Evolutionary conservation across 2,888 invertebrate genomes (phyloP), one percentile per base, ranked within the genome.

Genomic region (Drosophila seclusa): DNA sequence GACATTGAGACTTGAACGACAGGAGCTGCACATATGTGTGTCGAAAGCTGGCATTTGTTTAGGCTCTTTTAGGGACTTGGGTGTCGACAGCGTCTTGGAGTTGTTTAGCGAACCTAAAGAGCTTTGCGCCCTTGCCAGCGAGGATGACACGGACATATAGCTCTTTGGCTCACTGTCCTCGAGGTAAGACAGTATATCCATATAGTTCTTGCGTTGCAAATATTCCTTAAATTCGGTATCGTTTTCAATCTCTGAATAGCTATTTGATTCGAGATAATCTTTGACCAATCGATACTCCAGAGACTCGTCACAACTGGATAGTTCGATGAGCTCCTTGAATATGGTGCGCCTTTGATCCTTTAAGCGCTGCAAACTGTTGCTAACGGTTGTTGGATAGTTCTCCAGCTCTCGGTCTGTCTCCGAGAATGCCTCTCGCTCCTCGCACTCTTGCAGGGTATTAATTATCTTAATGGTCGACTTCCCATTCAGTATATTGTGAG

Each of bases 191-290:
- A 93, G 76, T 16, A 93, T 92, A 72, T 93, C 93, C 50, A 87
- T 85, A 61, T 93, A 93, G 74, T 93, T 92, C 62, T 93, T 93
- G 48, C 92, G 90, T 49, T 92, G 89, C 34, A 93, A 74, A 79
- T 93, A 93, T 18, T 91, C 89, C 71, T 92, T 92, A 57, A 93
- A 93, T 50, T 92, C 91, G 0, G 77, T 82, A 71, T 93, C 93
- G 70, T 92, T 92, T 55, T 92, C 92, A 54, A 93, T 93, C 42
- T 93, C 93, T 2, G 93, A 92, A 68, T 92, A 93, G 1, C 92
- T 92, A 78, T 92, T 92, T n/a, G 91, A 91, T 66, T 93, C 93
- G 38, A 93, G 81, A 63, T 93, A 93, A 61, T 93, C 92, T 68
- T 92, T 92, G 29, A 93, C 87, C 60, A 93, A 75, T 21, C 91